Evolutionary conservation across 2,797 vertebrate genomes (phyloP), one percentile per base, ranked within the genome.

Genomic region (Margarornis squamiger): DNA sequence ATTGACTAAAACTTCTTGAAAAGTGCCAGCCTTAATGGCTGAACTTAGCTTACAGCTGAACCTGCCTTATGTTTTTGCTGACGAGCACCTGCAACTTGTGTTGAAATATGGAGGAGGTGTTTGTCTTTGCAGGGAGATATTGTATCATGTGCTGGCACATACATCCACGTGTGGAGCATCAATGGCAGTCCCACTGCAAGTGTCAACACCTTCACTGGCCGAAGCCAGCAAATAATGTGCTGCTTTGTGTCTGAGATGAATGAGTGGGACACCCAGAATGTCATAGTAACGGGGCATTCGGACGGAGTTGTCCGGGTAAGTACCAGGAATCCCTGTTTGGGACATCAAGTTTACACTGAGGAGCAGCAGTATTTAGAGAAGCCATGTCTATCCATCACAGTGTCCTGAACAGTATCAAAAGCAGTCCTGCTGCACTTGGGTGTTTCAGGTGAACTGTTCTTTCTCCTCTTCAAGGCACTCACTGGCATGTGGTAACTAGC

Each of bases 211-310:
- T 99, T 99, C 98, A 99, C 99, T 0, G 99, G 99, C 19, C 98
- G 99, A 90, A 99, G 99, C 96, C 99, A 99, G 97, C 99, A 99
- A 88, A 99, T 99, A 52, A 92, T 99, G 82, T 99, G 99, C 97
- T 99, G 99, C 97, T 99, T 99, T 67, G 98, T 99, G 91, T 99
- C 99, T 0, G 99, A 99, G 98, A 99, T 99, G 99, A 99, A 99
- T 2, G 99, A 99, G 85, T 99, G 99, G 99, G 99, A 99, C 97
- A 99, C 99, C 0, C 99, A 99, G 98, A 99, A 99, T 2, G 99
- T 99, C 96, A 99, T 99, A 8, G 98, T 99, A 59, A 99, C 99
- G 0, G 99, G 99, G 32, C 99, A 99, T 97, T 99, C 99, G 0
- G 99, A 99, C 0, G 99, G 99, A 6, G 99, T 99, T 3, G 99